These are phyloP conservation scores for Caenorhabditis sulstoni DNA, from an alignment of 2,888 invertebrate species.

Conservation along the genomic window DNA sequence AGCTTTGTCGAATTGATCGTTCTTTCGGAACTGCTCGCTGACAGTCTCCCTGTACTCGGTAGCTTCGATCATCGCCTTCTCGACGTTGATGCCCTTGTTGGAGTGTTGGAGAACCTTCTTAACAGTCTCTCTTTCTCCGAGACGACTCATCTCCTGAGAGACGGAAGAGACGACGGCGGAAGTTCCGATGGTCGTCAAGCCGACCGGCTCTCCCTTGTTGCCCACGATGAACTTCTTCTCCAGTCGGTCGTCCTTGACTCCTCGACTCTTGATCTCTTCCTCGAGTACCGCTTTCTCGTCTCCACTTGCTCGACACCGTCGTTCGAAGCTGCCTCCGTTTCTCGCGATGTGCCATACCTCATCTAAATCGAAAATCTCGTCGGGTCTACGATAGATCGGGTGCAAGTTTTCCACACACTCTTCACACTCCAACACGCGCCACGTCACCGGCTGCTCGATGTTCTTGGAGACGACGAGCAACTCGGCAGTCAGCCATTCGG, in stretches of 20 bases:
- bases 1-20: conserved; percentile 41
- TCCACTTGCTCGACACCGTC: conserved; percentile 66
- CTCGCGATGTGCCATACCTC: conserved; percentile 62
- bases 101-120: conserved; percentile 49
- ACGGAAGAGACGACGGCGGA: conserved; percentile 60
- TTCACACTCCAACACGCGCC: conserved; percentile 66
- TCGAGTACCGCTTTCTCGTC: conserved; percentile 45
- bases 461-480: conserved; percentile 39
- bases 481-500: conserved; percentile 32
- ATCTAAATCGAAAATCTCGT: conserved; percentile 68
- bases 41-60: conserved; percentile 54
- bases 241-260: conserved; percentile 54
- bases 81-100: conserved; percentile 64
- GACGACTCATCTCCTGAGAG: conserved; percentile 55
- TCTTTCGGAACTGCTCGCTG: conserved; percentile 52
- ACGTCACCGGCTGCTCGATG: conserved; percentile 50
- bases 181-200: conserved; percentile 66
- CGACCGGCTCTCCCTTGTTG: conserved; percentile 58
- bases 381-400: conserved; percentile 66
- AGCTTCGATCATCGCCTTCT: conserved; percentile 56
- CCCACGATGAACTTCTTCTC: conserved; percentile 64
- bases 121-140: conserved; percentile 56
- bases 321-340: conserved; percentile 65
- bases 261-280: conserved; percentile 53
- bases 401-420: conserved; percentile 68